Evolutionary conservation across 2,113 vertebrate species (phyloP).

Genomic region (Barbus barbus): DNA sequence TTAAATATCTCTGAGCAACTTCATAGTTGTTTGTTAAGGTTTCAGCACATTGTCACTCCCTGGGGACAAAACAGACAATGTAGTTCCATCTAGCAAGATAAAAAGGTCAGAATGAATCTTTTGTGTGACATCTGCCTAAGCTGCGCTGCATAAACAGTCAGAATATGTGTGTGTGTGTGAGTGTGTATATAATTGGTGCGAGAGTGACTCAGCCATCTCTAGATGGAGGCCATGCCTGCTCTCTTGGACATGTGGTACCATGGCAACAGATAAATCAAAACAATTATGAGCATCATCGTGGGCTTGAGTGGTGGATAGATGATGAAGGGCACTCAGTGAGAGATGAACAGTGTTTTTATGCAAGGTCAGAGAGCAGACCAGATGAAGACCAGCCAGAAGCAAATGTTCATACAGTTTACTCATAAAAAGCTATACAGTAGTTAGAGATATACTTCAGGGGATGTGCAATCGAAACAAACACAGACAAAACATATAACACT

Average conservation of each 20-base stretch:
- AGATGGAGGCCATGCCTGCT: constrained; percentile 12
- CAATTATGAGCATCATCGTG: constrained; percentile 42
- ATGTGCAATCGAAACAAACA: not conserved
- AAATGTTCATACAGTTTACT: constrained; percentile 11
- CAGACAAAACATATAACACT: not conserved
- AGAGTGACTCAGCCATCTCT: constrained; percentile 41
- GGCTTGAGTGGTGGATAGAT: constrained; percentile 22
- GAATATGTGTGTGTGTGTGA: not conserved
- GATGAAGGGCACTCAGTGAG: constrained; percentile 1
- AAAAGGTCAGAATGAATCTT: constrained; percentile 16
- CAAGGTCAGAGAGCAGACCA: constrained; percentile 36
- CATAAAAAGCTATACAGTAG: constrained; percentile 1
- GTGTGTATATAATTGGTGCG: not conserved
- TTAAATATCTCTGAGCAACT: not conserved
- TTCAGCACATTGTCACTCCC: not conserved
- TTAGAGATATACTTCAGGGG: not conserved
- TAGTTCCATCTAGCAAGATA: not conserved
- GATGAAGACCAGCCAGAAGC: not conserved
- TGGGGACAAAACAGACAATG: not conserved
- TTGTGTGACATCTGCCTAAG: not conserved
- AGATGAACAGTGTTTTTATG: constrained; percentile 19
- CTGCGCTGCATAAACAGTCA: constrained; percentile 1
- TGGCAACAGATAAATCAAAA: constrained; percentile 44
- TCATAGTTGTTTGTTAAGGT: not conserved
- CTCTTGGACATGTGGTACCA: constrained; percentile 34